phyloP scores from a whole-genome alignment of 2,888 invertebrate species.

The Lasioglossum figueresi region DNA sequence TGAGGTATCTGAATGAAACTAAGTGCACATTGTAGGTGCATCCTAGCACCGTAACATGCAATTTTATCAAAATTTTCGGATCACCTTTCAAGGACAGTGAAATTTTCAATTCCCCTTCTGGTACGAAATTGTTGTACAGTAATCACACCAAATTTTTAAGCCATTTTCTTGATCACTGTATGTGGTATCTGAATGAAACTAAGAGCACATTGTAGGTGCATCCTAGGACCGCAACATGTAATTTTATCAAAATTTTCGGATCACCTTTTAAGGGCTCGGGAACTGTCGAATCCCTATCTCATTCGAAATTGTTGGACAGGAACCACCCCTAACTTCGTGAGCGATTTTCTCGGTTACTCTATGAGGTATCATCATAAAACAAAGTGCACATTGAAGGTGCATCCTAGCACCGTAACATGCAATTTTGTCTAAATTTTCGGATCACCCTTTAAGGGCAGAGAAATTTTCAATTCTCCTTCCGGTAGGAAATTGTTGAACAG shows the following conservation, averaged over 20 bases:
- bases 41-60: neutral
- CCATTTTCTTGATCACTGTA: neutral
- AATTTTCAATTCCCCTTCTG: too few relatives aligned
- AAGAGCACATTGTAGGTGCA: neutral
- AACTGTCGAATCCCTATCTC: too few relatives aligned
- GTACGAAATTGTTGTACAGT: neutral
- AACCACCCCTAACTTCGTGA: neutral
- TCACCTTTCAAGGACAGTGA: accelerated
- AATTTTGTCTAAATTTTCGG: neutral
- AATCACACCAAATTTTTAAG: accelerated
- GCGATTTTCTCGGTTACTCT: neutral
- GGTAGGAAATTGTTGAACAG: too few relatives aligned
- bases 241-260: neutral
- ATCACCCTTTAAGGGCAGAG: neutral
- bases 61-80: neutral
- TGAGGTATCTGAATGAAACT: neutral
- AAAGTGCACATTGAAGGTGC: neutral
- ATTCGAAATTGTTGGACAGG: neutral
- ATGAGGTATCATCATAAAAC: neutral
- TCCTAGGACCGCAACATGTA: neutral
- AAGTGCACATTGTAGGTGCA: neutral
- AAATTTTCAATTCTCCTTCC: neutral
- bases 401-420: neutral
- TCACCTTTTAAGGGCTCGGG: neutral
- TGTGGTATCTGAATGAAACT: neutral